phyloP scores from a whole-genome alignment of 2,888 invertebrate genomes.

The Agapetus fuscipes region DNA sequence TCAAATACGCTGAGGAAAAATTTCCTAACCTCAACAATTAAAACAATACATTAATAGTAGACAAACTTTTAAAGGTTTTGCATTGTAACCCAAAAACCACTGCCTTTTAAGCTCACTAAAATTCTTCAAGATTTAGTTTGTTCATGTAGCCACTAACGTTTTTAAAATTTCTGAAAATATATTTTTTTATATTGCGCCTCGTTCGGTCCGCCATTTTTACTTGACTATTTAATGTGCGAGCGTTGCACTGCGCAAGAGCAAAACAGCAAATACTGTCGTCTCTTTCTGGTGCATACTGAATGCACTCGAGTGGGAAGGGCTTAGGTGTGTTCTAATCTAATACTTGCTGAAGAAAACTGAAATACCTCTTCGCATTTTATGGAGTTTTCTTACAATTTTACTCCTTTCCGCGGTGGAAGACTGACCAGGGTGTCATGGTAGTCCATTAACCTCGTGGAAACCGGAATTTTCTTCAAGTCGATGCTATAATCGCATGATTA shows the following conservation, averaged over 20 bases:
- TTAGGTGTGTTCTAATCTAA: too few species aligned
- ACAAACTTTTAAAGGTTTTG: too few species aligned
- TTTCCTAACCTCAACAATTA: too few species aligned
- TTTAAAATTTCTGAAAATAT: too few species aligned
- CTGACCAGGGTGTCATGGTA: slow-evolving; percentile 1
- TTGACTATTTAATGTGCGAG: neutral
- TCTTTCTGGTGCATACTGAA: slow-evolving; percentile 6
- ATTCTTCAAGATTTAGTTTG: neutral
- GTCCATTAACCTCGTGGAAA: too few species aligned
- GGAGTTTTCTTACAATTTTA: slow-evolving; percentile 4
- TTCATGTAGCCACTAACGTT: too few species aligned
- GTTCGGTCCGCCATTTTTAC: slow-evolving; percentile 8
- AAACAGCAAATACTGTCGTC: slow-evolving; percentile 1
- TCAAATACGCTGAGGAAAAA: too few species aligned
- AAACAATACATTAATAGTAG: too few species aligned
- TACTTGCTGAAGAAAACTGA: slow-evolving; percentile 4
- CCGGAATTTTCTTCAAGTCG: too few species aligned
- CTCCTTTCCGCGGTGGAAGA: slow-evolving; percentile 3
- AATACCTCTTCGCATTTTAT: slow-evolving; percentile 8
- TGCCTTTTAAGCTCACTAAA: neutral
- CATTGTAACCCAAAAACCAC: neutral
- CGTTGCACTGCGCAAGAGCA: slow-evolving; percentile 6
- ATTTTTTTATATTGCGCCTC: too few species aligned
- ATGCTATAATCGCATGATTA: too few species aligned
- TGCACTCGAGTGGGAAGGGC: slow-evolving; percentile 9